Evolutionary conservation across 2,113 vertebrate species (phyloP).

Genomic region (Pycnonotus jocosus): DNA sequence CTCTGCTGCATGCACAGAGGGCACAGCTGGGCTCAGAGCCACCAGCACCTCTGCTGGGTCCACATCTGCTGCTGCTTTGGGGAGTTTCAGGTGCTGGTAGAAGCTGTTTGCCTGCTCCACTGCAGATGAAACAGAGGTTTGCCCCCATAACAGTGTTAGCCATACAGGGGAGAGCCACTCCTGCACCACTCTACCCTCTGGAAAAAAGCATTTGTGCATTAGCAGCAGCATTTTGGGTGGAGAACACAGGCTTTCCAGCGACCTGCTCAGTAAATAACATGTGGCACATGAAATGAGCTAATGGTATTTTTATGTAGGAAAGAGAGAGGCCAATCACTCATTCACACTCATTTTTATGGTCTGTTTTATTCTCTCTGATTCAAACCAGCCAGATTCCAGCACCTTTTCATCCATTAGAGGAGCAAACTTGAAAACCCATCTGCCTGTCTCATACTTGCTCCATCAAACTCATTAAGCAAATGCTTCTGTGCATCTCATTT

Average conservation of each 20-base stretch:
- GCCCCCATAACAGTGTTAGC: background rate
- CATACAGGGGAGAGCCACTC: background rate
- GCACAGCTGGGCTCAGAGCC: background rate
- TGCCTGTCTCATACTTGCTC: background rate
- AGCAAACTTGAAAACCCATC: background rate
- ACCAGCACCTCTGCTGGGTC: background rate
- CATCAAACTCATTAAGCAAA: background rate
- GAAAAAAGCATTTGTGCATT: background rate
- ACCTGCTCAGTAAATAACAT: slow-evolving; percentile 17
- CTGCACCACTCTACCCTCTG: background rate
- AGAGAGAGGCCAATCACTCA: slow-evolving; percentile 9
- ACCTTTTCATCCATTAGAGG: background rate
- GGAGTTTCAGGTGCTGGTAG: background rate
- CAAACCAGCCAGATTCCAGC: background rate
- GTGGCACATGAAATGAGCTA: slow-evolving; percentile 12
- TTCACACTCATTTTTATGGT: background rate
- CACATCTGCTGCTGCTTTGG: background rate
- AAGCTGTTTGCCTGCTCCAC: background rate
- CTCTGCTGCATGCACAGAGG: background rate
- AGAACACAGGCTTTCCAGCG: background rate
- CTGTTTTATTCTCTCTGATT: slow-evolving; percentile 21
- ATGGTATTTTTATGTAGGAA: slow-evolving; percentile 50
- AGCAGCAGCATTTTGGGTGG: background rate
- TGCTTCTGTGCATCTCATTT: background rate
- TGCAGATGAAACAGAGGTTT: background rate